Base-by-base conservation (phyloP, 2,888 invertebrate genomes). In the Lathronympha strigana region DNA sequence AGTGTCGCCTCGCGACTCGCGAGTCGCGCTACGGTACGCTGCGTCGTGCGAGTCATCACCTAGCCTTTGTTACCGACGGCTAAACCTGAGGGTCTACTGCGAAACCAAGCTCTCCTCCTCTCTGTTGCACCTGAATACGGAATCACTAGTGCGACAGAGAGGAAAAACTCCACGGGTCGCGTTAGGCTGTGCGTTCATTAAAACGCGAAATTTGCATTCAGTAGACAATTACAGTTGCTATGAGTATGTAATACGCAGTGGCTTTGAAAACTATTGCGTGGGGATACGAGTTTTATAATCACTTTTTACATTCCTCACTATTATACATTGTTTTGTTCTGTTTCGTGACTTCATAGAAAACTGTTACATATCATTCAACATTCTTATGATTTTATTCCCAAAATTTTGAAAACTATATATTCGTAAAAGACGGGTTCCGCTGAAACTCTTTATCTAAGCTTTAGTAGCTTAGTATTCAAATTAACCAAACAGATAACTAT, bases 11-110 rank as follows among this genome's bases (percentile, higher is more conserved):
- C 50, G 43, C 31, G 61, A 21, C 1, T 36, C 36, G 15, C 15
- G 38, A 2, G 36, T 4, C 28, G 28, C 36, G 15, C 15, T 19
- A 62, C 61, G 61, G 45, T 45, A 53, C 33, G 53, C 43, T 62
- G 61, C 53, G 17, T 53, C 53, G 17, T 53, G 13, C 53, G 53
- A 43, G 33, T 53, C 61, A 23, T 45, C 53, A 62, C 40, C 31
- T 40, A 53, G 33, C 61, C 53, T 53, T 62, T 62, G 61, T 62
- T 33, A 23, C 61, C 8, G 15, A 21, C 15, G 19, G 21, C 21
- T 8, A 2, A 47, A 47, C 47, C n/a, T 47, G n/a, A n/a, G n/a
- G n/a, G n/a, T n/a, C n/a, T n/a, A n/a, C n/a, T n/a, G n/a, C n/a
- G n/a, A n/a, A n/a, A n/a, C n/a, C n/a, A n/a, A n/a, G n/a, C n/a